Evolutionary conservation across 2,888 invertebrate genomes (phyloP), one percentile per base, ranked within the genome.

Genomic region (Pteria penguin): DNA sequence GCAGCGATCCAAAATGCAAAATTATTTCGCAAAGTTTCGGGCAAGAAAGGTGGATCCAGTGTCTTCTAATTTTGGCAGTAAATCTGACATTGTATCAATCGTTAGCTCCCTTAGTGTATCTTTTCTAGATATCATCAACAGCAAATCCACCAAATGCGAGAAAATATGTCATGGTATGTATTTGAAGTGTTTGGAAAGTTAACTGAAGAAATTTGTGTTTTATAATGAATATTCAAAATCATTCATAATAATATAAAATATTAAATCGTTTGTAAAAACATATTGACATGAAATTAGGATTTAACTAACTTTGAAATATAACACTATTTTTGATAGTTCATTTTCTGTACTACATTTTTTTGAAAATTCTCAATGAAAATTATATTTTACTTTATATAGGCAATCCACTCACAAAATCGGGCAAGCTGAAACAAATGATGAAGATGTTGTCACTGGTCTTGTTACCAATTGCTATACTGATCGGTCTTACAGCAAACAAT

Each of bases 401-500:
- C 5, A 87, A 88, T 71, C 88, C 88, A 2, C 86, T 88, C 29
- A 88, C 88, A 2, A 84, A 82, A 4, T 69, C 81, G 2, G 88
- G 88, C 0, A 87, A 88, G 72, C 71, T 85, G 32, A 85, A 87
- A 55, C 88, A 88, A 82, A 78, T 88, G 79, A 74, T 86, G 70
- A 87, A 85, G 62, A 87, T 89, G 84, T 75, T 87, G 63, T 81
- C 83, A 4, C 85, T 87, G 3, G 84, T 86, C 54, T 83, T 88
- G 72, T 82, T 89, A 4, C 88, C 88, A 0, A 82, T 88, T 26
- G 75, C 80, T 54, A 82, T 86, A 62, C 78, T 89, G 65, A 82
- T 87, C 18, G 84, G 85, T 4, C 80, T 89, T 61, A 86, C 85
- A 5, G 86, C 84, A 24, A 86, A 85, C 78, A 84, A 86, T 5